Evolutionary conservation across 2,113 vertebrate species (phyloP), one percentile per base, ranked within the genome.

Genomic region (Xenus cinereus): DNA sequence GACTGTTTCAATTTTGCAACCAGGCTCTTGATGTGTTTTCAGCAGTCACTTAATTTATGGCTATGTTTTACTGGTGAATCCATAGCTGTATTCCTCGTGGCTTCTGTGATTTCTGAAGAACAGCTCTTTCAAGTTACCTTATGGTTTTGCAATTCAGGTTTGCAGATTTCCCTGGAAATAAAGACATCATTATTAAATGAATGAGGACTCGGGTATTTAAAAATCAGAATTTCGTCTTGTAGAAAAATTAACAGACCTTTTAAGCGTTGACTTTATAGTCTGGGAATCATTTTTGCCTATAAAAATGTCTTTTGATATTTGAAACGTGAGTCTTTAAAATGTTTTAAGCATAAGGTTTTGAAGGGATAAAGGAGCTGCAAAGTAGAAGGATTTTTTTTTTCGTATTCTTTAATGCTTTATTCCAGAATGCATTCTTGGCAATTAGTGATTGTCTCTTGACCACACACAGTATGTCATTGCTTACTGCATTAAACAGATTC

Each of bases 401-500:
- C 39, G 18, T 32, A 59, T 69, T 94, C 48, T 79, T 94, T 59
- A 95, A 87, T 93, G 57, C 48, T 90, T 60, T 96, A 89, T 98
- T 97, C 75, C 72, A 89, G 91, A 90, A 87, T 87, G 87, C 92
- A 77, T 90, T 94, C 88, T 97, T 95, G 51, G 94, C 93, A 71
- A 94, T 91, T 94, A 95, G 95, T 88, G 73, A 93, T 96, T 97
- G 84, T 94, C 85, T 97, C 86, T 93, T 98, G 97, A 97, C 97
- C 97, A 97, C 96, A 97, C 96, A 87, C 83, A 95, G 92, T 92
- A 97, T 97, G 94, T 95, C 96, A 97, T 93, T 97, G 97, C 96
- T 98, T 98, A 93, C 96, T 97, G 77, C 94, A 96, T 98, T 98
- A 97, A 97, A 95, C 84, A 97, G 96, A 97, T 98, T 97, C 97